Evolutionary conservation across 2,113 vertebrate species (phyloP).

Genomic region (Ceyx cyanopectus): DNA sequence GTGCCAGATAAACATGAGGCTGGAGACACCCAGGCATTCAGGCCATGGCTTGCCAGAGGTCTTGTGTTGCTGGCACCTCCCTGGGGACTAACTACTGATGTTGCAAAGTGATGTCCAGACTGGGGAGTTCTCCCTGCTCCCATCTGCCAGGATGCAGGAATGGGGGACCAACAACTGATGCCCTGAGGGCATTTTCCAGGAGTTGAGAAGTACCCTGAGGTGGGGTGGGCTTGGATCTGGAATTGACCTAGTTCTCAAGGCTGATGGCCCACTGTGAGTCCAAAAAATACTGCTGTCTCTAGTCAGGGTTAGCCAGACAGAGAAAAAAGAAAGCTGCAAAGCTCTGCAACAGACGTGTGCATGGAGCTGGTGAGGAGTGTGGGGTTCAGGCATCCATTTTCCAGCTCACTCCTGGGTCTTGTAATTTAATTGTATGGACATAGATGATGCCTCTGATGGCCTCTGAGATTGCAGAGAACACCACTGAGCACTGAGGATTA

Average conservation of each 20-base stretch:
- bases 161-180: fast-evolving
- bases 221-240: fast-evolving
- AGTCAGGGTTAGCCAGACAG: neutral
- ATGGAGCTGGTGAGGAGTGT: neutral
- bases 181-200: neutral
- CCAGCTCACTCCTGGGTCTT: neutral
- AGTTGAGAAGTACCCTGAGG: neutral
- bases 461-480: neutral
- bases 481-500: neutral
- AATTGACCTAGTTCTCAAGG: neutral
- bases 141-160: neutral
- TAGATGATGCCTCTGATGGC: neutral
- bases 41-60: neutral
- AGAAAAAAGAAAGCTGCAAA: neutral
- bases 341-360: neutral
- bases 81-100: neutral
- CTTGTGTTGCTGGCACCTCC: neutral
- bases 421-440: fast-evolving
- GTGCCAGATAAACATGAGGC: neutral
- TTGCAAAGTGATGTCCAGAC: neutral
- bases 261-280: neutral
- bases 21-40: neutral
- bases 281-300: neutral
- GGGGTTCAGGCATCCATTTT: neutral
- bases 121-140: neutral